Evolutionary conservation across 2,888 invertebrate species (phyloP).

Genomic region (Endomychus coccineus): DNA sequence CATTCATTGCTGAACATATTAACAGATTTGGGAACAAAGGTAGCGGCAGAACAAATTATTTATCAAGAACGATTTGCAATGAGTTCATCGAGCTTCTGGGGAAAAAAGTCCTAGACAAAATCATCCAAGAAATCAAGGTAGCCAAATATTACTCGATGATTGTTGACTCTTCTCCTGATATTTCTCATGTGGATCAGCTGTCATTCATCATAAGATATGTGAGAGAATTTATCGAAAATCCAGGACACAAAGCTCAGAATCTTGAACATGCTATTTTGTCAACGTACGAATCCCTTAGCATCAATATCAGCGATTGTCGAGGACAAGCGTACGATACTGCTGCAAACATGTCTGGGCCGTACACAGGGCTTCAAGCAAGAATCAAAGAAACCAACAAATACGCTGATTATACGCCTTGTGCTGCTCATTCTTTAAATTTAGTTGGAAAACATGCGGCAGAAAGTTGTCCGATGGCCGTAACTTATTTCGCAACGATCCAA

Average conservation of each 20-base stretch:
- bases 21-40: conserved; percentile 2
- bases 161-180: too few relatives aligned
- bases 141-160: too few relatives aligned
- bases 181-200: too few relatives aligned
- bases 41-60: conserved; percentile 1
- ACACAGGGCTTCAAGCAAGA: too few relatives aligned
- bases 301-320: background rate
- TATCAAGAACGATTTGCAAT: background rate
- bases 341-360: conserved; percentile 1
- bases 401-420: too few relatives aligned
- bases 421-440: too few relatives aligned
- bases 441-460: too few relatives aligned
- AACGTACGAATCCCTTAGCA: background rate
- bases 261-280: conserved; percentile 2
- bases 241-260: conserved; percentile 1
- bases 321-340: conserved; percentile 5
- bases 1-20: conserved; percentile 29
- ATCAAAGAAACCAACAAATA: too few relatives aligned
- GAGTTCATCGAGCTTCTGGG: background rate
- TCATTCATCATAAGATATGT: too few relatives aligned
- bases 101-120: background rate
- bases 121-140: too few relatives aligned
- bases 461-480: too few relatives aligned
- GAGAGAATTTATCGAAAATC: conserved; percentile 1
- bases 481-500: too few relatives aligned